Evolutionary conservation across 2,888 invertebrate species (phyloP).

Genomic region (Rotaria socialis): DNA sequence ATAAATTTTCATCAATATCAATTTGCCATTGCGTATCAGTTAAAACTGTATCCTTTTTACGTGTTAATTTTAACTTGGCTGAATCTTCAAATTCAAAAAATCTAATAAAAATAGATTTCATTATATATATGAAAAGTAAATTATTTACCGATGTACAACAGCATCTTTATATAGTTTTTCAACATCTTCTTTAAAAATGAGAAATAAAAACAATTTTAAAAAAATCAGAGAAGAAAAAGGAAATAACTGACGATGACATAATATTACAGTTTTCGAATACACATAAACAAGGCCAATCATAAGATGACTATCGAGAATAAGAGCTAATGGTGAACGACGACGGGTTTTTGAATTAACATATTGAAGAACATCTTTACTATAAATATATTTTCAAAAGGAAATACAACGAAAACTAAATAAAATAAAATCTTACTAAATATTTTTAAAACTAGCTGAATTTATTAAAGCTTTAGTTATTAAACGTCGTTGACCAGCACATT

Average conservation of each 20-base stretch:
- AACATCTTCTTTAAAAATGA: conserved; percentile 20
- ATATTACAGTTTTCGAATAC: background rate
- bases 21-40: background rate
- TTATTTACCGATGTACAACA: background rate
- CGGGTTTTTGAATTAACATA: conserved; percentile 16
- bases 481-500: conserved; percentile 11
- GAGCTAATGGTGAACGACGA: conserved; percentile 30
- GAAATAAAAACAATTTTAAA: background rate
- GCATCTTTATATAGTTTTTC: conserved; percentile 18
- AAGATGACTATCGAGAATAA: conserved; percentile 25
- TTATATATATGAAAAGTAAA: background rate
- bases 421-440: background rate
- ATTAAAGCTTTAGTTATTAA: background rate
- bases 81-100: conserved; percentile 12
- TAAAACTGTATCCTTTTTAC: background rate
- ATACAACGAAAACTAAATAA: too few relatives aligned
- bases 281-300: conserved; percentile 25
- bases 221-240: too few relatives aligned
- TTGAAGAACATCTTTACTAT: conserved; percentile 1
- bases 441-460: background rate
- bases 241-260: background rate
- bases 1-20: background rate
- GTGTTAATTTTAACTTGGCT: background rate
- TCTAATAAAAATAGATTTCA: background rate
- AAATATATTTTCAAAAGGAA: too few relatives aligned